Percentiles rank a stretch among this genome's conserved stretches.
Evolutionary conservation across 2,888 invertebrate species (phyloP).

Genomic region (Bellardia bayeri): DNA sequence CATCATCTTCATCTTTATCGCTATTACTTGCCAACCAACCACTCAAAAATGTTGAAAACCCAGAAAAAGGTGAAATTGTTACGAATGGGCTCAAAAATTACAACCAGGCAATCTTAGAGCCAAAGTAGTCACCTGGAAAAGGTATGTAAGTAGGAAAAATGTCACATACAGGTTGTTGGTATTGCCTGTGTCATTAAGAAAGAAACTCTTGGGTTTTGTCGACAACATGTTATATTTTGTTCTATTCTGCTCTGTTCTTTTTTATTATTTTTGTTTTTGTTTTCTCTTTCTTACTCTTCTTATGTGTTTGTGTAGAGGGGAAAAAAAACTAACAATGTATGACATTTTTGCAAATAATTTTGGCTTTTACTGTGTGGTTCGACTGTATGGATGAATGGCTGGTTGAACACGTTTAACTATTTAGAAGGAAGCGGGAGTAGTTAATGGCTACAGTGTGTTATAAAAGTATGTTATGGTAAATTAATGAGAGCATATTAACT

Average conservation of each 20-base stretch:
- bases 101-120: constrained; percentile 3
- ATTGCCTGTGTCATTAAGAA: constrained; percentile 63
- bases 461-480: neutral
- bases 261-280: constrained; percentile 6
- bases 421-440: neutral
- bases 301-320: neutral
- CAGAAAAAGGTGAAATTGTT: neutral
- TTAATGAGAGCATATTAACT: no score
- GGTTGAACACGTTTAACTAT: constrained; percentile 31
- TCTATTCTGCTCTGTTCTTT: neutral
- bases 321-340: constrained; percentile 5
- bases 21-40: constrained; percentile 26
- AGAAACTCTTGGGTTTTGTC: constrained; percentile 46
- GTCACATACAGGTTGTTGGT: constrained; percentile 51
- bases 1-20: constrained; percentile 9
- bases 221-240: neutral
- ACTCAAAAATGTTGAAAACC: constrained; percentile 16
- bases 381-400: constrained; percentile 4
- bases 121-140: constrained; percentile 16
- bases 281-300: constrained; percentile 6
- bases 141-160: constrained; percentile 30
- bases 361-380: constrained; percentile 26
- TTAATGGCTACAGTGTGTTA: neutral
- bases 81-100: no score
- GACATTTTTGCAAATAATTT: constrained; percentile 41